Base-by-base conservation (phyloP, 2,888 invertebrate genomes). In the Phengaris arion region DNA sequence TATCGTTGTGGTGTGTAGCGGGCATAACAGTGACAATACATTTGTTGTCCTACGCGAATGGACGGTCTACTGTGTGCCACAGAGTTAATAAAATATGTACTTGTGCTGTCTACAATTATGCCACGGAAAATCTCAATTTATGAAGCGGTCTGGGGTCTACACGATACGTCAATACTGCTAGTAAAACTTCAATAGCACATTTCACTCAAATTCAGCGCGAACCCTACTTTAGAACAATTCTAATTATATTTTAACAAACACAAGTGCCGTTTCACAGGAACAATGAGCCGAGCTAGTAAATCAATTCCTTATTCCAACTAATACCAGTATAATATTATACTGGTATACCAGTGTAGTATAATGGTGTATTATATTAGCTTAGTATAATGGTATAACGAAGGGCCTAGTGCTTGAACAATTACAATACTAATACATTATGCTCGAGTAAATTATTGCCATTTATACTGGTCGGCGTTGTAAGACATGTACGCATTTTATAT, bases 341-440 rank as follows among this genome's bases (percentile, higher is more conserved):
- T 48, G 48, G 48, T 64, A 64, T 64, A 64, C 22, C 22, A 22
- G 59, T 35, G 15, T 59, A 52, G 9, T 52, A 52, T 12, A 48
- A 6, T 48, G 48, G 48, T 48, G 48, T 48, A 48, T 12, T 52
- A 52, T 52, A 52, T 10, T 12, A 4, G 52, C 52, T 10, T 52
- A 59, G 10, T 59, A 59, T 35, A 59, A 59, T 59, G 15, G 22
- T 59, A 59, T 59, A 10, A 59, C 10, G 22, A 22, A 59, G 59
- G 9, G 22, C 59, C 22, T 10, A 35, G 5, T 59, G 59, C 59
- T 59, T 10, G 22, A 59, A 59, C 59, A 15, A 69, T 69, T 69
- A 69, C 69, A 69, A 69, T n/a, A 69, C 48, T 69, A 69, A 15
- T 48, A 48, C 48, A 69, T 69, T 69, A 69, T 69, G n/a, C 15